Base-by-base conservation (phyloP, 2,888 invertebrate species). In the Campoplex capitator region DNA sequence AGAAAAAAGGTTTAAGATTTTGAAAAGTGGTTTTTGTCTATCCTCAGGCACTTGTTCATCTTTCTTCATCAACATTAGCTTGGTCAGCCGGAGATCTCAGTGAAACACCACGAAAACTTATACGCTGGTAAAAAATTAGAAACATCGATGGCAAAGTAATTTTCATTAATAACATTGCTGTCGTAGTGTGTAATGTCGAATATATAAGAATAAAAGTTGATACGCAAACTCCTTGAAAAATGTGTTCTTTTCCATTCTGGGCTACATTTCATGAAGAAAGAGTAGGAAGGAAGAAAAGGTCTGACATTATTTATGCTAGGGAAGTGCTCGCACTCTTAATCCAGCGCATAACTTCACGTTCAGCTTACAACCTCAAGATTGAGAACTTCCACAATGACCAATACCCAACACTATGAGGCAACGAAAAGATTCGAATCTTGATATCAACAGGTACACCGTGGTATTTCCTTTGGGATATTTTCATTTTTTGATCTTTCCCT, bases 281-380 rank as follows among this genome's bases (percentile, higher is more conserved):
- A 62, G 16, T 65, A 71, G 38, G 45, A 51, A 71, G 38, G 45
- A 51, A 28, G 65, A 51, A 13, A 81, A 81, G 73, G 80, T 80
- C 56, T n/a, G 76, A 81, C 67, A 54, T 80, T 83, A 62, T 35
- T 79, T 74, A 85, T 89, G 89, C 89, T 91, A 89, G 89, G 90
- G 92, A 91, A 90, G 88, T 86, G 56, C 83, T 78, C 68, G 65
- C 58, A 68, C 75, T 71, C 35, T 65, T 80, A 85, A 87, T 90
- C 80, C 86, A 85, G 76, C 70, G 82, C 91, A 92, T 92, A 92
- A 88, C 89, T 91, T 90, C 92, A 92, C 92, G 92, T 92, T 84
- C 83, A 85, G 87, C 89, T 89, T 89, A 91, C 88, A 89, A 90
- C 81, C 87, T 51, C 54, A 77, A 70, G 73, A 65, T 67, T 73